phyloP scores from a whole-genome alignment of 2,888 invertebrate genomes.

The Hirtodrosophila cameraria region DNA sequence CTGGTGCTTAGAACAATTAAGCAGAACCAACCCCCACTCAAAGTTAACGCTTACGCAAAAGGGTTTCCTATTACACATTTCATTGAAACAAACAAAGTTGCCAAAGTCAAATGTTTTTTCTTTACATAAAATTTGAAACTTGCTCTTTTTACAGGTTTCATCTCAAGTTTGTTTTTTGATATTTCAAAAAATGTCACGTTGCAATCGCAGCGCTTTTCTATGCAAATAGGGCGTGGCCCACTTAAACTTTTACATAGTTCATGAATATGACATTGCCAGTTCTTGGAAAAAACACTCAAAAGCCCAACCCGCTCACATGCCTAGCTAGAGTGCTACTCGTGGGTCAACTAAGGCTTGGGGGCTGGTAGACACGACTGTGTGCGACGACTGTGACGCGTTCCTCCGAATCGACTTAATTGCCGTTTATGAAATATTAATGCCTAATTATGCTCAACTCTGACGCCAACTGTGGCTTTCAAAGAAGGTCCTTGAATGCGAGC shows the following conservation, averaged over 20 bases:
- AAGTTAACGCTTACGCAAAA: conserved; percentile 66
- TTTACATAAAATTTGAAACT: conserved; percentile 5
- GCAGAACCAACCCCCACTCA: conserved; percentile 8
- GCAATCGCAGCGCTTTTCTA: conserved; percentile 34
- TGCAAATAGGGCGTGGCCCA: conserved; percentile 19
- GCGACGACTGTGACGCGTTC: conserved; percentile 39
- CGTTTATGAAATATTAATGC: conserved; percentile 74
- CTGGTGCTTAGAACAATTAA: conserved; percentile 55
- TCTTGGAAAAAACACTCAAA: no score
- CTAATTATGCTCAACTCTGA: conserved; percentile 66
- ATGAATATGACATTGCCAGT: conserved; percentile 29
- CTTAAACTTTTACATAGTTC: conserved; percentile 19
- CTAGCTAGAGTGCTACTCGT: conserved; percentile 18
- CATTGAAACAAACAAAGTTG: conserved; percentile 58
- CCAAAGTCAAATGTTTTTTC: conserved; percentile 25
- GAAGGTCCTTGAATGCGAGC: conserved; percentile 14
- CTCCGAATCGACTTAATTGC: conserved; percentile 50
- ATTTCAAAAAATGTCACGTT: conserved; percentile 71
- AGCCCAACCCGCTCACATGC: conserved; percentile 32
- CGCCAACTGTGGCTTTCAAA: conserved; percentile 7
- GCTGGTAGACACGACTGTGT: conserved; percentile 12
- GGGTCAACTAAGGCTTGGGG: conserved; percentile 6
- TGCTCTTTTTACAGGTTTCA: conserved; percentile 33
- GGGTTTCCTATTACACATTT: conserved; percentile 71
- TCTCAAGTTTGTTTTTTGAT: conserved; percentile 48